Conservation (phyloP, 2,113 vertebrate genomes). For the Silurus asotus region DNA sequence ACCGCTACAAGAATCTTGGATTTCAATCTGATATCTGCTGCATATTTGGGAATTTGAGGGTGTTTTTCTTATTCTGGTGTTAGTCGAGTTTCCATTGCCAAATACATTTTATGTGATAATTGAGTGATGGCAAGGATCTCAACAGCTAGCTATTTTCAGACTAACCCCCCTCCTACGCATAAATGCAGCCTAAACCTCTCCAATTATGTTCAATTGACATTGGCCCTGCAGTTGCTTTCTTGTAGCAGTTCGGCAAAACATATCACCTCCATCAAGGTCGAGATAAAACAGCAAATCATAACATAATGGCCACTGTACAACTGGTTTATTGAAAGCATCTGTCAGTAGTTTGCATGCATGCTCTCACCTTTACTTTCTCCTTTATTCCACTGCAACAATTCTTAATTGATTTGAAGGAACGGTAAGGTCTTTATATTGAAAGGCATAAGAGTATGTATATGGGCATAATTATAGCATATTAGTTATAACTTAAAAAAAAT, state of each 20-base stretch:
- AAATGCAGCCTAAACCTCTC: constrained; percentile 35
- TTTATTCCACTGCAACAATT: constrained; percentile 48
- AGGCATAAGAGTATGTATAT: constrained; percentile 36
- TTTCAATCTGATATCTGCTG: neutral
- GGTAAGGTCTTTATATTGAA: constrained; percentile 39
- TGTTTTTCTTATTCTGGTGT: constrained; percentile 24
- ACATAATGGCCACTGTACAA: constrained; percentile 39
- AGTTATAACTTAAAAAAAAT: constrained; percentile 37
- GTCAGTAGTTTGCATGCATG: constrained; percentile 52
- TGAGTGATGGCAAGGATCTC: constrained; percentile 27
- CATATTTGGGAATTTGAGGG: neutral
- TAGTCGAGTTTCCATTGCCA: constrained; percentile 7
- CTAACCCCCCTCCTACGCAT: neutral
- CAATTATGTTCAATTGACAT: constrained; percentile 34
- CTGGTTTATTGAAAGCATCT: constrained; percentile 60
- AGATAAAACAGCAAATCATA: constrained; percentile 47
- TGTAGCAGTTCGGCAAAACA: constrained; percentile 41
- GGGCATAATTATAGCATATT: constrained; percentile 52
- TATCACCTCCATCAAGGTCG: constrained; percentile 47
- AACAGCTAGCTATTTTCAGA: constrained; percentile 25
- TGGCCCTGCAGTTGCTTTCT: constrained; percentile 35
- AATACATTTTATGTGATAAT: constrained; percentile 30
- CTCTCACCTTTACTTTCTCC: constrained; percentile 39
- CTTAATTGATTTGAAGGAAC: constrained; percentile 50
- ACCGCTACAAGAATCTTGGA: neutral